Conservation (phyloP, 2,888 invertebrate species). For the Oscheius sp. region DNA sequence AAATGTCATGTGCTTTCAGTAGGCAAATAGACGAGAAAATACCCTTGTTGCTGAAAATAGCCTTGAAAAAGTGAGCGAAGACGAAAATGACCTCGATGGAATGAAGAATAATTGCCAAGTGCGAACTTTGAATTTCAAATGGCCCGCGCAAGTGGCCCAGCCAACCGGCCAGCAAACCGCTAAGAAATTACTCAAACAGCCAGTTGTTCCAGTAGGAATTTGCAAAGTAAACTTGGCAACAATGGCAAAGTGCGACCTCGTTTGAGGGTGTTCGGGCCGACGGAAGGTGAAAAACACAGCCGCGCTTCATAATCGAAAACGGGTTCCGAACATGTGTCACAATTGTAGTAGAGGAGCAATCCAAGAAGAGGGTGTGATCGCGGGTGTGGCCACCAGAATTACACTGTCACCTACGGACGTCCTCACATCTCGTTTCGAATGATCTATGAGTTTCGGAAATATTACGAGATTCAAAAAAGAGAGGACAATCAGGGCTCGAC, state of each 20-base stretch:
- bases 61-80: constrained; percentile 15
- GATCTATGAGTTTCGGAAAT: background rate
- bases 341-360: background rate
- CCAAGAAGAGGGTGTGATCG: background rate
- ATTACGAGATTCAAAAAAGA: background rate
- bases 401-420: background rate
- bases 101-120: constrained; percentile 1
- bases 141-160: background rate
- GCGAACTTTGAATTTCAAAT: constrained; percentile 8
- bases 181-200: too few species aligned
- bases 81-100: constrained; percentile 7
- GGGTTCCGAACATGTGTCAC: background rate
- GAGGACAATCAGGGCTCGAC: background rate
- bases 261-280: background rate
- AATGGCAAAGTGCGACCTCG: background rate
- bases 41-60: background rate
- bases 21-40: constrained; percentile 31
- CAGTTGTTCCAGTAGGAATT: too few species aligned
- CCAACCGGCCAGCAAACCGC: background rate
- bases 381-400: background rate
- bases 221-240: background rate
- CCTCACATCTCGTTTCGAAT: background rate
- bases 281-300: background rate
- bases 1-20: constrained; percentile 22
- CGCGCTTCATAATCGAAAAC: constrained; percentile 7